A percentile compares a stretch with the other conserved stretches of the same genome.
Conservation (phyloP, 2,113 vertebrate species). For the Psephotus haematonotus region DNA sequence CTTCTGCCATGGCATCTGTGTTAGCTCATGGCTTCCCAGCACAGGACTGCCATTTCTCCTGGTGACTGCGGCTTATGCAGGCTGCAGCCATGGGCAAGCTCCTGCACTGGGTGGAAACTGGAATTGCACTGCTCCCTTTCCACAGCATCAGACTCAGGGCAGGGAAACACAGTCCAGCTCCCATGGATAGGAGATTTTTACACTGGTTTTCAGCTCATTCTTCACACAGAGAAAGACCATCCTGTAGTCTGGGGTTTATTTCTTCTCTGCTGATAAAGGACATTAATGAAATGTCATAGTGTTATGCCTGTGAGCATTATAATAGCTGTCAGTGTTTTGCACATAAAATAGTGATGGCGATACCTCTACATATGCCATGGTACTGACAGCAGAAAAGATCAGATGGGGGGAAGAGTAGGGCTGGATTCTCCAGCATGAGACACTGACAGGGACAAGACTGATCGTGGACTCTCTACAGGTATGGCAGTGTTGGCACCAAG, state of each 20-base stretch:
- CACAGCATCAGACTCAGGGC: accelerated
- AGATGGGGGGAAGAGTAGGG: background rate
- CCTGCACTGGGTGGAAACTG: background rate
- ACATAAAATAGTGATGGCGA: background rate
- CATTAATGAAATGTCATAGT: background rate
- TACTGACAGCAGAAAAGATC: background rate
- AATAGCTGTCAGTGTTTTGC: background rate
- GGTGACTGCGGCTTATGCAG: accelerated
- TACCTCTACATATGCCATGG: background rate
- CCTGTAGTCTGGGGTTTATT: background rate
- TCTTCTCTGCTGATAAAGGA: background rate
- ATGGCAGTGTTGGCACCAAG: background rate
- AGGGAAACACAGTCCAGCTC: too few species aligned
- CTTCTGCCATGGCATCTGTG: background rate
- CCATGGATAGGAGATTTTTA: background rate
- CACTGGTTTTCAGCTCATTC: background rate
- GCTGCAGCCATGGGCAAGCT: background rate
- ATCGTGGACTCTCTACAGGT: background rate
- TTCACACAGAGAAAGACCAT: background rate
- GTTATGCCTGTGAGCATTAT: background rate
- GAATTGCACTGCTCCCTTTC: background rate
- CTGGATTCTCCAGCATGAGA: background rate
- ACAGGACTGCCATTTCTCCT: background rate
- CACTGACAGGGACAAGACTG: background rate
- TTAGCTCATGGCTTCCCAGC: accelerated